A percentile compares a stretch with the other conserved stretches of the same genome.
Conservation (phyloP, 2,113 vertebrate genomes). For the Lepus americanus region DNA sequence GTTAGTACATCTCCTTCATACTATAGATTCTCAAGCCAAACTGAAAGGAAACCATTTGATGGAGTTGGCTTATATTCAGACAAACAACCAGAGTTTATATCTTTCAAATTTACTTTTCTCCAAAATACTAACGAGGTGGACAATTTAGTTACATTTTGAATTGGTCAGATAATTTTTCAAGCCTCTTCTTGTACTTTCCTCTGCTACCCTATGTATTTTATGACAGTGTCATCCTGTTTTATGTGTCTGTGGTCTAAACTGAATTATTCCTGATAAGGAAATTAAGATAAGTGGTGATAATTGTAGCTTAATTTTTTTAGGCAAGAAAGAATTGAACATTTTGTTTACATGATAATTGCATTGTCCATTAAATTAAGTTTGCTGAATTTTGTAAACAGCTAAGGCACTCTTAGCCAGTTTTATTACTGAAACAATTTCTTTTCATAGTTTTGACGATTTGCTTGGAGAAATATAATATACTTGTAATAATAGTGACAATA, state of each 20-base stretch:
- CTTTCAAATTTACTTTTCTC: background rate
- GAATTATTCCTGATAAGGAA: conserved; percentile 64
- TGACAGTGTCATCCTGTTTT: background rate
- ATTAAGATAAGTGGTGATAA: conserved; percentile 63
- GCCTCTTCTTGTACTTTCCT: background rate
- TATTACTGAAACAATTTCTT: background rate
- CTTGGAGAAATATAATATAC: background rate
- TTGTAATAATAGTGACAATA: background rate
- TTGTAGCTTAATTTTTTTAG: conserved; percentile 29
- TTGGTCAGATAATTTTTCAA: background rate
- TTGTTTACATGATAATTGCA: conserved; percentile 32
- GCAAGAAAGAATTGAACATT: conserved; percentile 58
- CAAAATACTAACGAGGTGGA: background rate
- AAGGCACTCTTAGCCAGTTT: conserved; percentile 11
- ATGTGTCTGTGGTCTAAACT: conserved; percentile 26
- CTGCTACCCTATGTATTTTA: background rate
- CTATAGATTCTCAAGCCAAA: background rate
- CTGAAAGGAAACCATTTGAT: background rate
- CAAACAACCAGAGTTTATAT: background rate
- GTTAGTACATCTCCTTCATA: background rate
- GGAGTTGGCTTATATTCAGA: background rate
- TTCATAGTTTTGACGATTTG: conserved; percentile 45
- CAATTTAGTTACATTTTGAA: conserved; percentile 1
- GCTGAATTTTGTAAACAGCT: conserved; percentile 9
- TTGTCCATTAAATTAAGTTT: conserved; percentile 29